Conservation (phyloP, 2,797 vertebrate genomes). For the Melopsittacus undulatus region DNA sequence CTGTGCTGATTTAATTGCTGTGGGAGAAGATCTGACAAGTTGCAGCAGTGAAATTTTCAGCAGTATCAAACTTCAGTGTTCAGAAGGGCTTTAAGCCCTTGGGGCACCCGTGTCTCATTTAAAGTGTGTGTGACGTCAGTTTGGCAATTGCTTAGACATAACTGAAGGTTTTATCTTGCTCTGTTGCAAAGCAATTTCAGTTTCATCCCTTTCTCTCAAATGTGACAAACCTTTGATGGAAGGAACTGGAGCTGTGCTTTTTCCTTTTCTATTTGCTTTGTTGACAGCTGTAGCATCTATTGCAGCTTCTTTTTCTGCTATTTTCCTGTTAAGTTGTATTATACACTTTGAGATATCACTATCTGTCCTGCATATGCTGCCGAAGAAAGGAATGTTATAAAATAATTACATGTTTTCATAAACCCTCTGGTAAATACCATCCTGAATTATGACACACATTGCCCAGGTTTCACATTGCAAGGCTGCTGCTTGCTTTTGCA, state of each 20-base stretch:
- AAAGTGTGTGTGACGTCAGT: background rate
- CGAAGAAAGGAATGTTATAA: constrained; percentile 75
- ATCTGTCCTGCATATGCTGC: constrained; percentile 71
- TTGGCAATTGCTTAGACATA: constrained; percentile 3
- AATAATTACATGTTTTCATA: constrained; percentile 79
- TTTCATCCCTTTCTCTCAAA: constrained; percentile 30
- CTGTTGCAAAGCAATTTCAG: constrained; percentile 10
- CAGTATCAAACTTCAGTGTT: constrained; percentile 10
- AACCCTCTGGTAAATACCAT: constrained; percentile 77
- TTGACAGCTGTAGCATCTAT: constrained; percentile 54
- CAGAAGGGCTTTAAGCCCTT: constrained; percentile 35
- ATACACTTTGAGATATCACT: constrained; percentile 62
- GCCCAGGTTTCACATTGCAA: constrained; percentile 79
- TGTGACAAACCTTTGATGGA: constrained; percentile 3
- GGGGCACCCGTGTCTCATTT: background rate
- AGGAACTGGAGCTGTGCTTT: constrained; percentile 47
- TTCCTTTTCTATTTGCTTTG: constrained; percentile 49
- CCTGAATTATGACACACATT: constrained; percentile 75
- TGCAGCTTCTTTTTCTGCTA: constrained; percentile 68
- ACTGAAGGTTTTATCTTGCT: constrained; percentile 15
- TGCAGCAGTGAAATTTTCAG: constrained; percentile 29
- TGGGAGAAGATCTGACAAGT: background rate
- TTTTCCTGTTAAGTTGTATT: constrained; percentile 67
- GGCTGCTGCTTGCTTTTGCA: constrained; percentile 77
- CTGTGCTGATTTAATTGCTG: constrained; percentile 9